These are phyloP conservation scores for Lucilia cuprina DNA, from an alignment of 1,140 invertebrate species.

Conservation along the genomic window DNA sequence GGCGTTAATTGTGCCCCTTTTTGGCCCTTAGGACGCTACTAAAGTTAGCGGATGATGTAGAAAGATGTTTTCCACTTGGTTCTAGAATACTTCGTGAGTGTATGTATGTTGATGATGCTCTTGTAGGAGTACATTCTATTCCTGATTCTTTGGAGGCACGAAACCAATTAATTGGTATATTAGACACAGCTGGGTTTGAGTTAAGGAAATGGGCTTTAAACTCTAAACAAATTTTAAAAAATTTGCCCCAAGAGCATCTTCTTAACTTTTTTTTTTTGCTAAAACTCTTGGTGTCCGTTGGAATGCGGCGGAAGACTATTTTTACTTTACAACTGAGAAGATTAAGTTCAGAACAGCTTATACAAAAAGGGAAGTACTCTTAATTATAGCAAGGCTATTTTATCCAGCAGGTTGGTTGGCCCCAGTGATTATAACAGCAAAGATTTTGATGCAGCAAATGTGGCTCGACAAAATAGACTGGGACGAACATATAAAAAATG, in stretches of 20 bases:
- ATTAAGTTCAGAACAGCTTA: not conserved
- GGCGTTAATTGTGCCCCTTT: constrained; percentile 30
- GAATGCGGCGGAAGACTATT: not conserved
- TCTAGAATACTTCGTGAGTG: not conserved
- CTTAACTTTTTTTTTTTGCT: not conserved
- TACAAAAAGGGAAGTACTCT: constrained; percentile 32
- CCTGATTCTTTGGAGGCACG: not conserved
- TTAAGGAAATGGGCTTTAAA: not conserved
- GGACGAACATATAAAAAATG: constrained; percentile 45
- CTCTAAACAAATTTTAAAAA: not conserved
- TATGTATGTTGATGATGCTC: not conserved
- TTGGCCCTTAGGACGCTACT: constrained; percentile 48
- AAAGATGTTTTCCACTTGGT: no score
- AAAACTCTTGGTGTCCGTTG: not conserved
- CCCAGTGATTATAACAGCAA: constrained; percentile 50
- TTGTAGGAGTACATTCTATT: not conserved
- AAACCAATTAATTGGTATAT: not conserved
- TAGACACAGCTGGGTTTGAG: not conserved
- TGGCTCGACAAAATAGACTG: constrained; percentile 57
- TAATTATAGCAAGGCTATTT: constrained; percentile 12
- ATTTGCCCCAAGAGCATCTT: not conserved
- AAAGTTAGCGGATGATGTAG: constrained; percentile 42
- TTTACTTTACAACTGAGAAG: not conserved
- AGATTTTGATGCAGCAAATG: constrained; percentile 63
- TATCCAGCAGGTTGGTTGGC: no score